Conservation (phyloP, 1,140 invertebrate genomes). For the Dendroctonus valens region DNA sequence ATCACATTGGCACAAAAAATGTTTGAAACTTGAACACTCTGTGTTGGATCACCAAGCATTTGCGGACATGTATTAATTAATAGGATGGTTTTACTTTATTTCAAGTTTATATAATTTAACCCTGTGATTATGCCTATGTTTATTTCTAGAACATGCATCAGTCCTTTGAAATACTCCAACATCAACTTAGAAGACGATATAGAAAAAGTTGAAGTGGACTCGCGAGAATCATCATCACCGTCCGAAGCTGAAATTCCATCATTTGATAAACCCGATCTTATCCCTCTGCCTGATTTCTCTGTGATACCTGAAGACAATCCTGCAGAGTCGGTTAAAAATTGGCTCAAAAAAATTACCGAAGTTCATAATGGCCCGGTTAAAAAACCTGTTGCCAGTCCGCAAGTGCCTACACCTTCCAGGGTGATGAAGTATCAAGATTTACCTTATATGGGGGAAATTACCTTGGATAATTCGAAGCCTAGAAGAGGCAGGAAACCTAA, state of each 20-base stretch:
- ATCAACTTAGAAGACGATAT: conserved; percentile 45
- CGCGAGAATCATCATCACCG: conserved; percentile 38
- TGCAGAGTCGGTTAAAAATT: conserved; percentile 67
- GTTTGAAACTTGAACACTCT: not conserved
- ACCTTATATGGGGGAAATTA: conserved; percentile 89
- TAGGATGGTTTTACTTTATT: not conserved
- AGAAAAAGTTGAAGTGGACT: conserved; percentile 44
- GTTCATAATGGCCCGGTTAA: conserved; percentile 45
- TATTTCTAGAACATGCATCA: conserved; percentile 10
- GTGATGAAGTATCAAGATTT: conserved; percentile 75
- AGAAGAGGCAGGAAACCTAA: conserved; percentile 82
- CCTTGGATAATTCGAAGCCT: conserved; percentile 80
- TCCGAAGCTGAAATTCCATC: conserved; percentile 30
- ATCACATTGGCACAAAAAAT: not conserved
- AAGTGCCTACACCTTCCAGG: conserved; percentile 50
- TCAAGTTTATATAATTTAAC: too few relatives aligned
- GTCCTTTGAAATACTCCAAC: conserved; percentile 31
- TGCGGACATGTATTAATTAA: too few relatives aligned
- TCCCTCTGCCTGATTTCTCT: conserved; percentile 24
- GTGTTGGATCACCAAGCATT: not conserved
- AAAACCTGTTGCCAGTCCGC: conserved; percentile 23
- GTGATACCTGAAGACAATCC: conserved; percentile 43
- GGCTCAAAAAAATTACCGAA: conserved; percentile 69
- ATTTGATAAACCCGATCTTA: conserved; percentile 9
- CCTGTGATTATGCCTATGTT: too few relatives aligned